A percentile compares a stretch with the other conserved stretches of the same genome.
Conservation (phyloP, 2,888 invertebrate genomes). For the Anthophora plumipes region DNA sequence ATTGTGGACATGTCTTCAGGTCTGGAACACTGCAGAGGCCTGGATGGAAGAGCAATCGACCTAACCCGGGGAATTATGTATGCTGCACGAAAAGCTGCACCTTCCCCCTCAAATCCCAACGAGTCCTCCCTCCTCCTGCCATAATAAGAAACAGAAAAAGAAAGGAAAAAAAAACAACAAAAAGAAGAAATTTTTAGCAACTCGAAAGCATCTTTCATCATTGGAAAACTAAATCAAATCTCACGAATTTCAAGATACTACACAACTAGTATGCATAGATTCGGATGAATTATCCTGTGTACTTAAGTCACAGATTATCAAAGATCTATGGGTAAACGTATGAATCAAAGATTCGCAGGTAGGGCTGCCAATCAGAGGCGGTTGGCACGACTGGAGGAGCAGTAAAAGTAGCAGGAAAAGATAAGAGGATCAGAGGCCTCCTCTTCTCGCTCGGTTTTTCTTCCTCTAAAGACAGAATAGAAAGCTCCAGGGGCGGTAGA, state of each 20-base stretch:
- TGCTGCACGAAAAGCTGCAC: constrained; percentile 38
- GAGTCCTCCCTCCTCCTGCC: constrained; percentile 3
- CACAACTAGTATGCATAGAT: too few relatives aligned
- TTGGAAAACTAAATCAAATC: not conserved
- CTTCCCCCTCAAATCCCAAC: constrained; percentile 18
- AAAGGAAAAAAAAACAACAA: too few relatives aligned
- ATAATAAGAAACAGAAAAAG: constrained; percentile 13
- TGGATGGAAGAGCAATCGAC: constrained; percentile 53
- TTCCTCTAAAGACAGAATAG: constrained; percentile 27
- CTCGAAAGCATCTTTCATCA: not conserved
- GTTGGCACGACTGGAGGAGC: constrained; percentile 14
- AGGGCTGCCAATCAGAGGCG: not conserved
- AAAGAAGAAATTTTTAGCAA: not conserved
- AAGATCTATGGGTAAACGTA: too few relatives aligned
- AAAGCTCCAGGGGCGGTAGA: constrained; percentile 21
- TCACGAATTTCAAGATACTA: not conserved
- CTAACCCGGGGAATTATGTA: constrained; percentile 54
- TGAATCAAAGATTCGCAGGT: not conserved
- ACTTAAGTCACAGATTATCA: too few relatives aligned
- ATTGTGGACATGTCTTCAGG: constrained; percentile 59
- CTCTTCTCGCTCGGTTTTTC: constrained; percentile 46
- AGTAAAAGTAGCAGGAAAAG: constrained; percentile 34
- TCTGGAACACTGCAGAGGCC: constrained; percentile 39
- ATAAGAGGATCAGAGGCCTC: constrained; percentile 45
- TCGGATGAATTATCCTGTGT: too few relatives aligned